These are phyloP conservation scores for Aptenodytes forsteri DNA, from an alignment of 2,113 vertebrate species.

Conservation along the genomic window DNA sequence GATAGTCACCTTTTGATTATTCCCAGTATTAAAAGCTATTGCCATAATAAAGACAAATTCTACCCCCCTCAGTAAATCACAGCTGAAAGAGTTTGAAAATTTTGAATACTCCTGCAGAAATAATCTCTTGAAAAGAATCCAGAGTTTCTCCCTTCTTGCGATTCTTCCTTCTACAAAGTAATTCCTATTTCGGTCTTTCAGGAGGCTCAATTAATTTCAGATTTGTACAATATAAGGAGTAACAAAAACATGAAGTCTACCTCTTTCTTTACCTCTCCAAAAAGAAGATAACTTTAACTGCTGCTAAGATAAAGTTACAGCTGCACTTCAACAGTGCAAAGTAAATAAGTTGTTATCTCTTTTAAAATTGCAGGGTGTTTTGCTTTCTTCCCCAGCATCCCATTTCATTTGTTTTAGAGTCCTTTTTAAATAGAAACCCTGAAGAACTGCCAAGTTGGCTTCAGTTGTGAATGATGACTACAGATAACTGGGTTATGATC, in stretches of 20 bases:
- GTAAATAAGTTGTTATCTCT: not conserved
- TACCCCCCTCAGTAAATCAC: not conserved
- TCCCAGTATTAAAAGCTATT: not conserved
- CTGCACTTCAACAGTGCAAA: not conserved
- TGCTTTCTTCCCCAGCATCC: not conserved
- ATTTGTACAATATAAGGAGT: not conserved
- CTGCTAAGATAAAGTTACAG: not conserved
- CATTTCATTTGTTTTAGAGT: not conserved
- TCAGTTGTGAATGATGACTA: slow-evolving; percentile 7
- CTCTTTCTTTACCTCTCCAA: not conserved
- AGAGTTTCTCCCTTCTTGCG: not conserved
- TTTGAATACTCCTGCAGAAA: not conserved
- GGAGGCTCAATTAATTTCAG: not conserved
- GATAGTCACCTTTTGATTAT: not conserved
- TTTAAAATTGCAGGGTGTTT: not conserved
- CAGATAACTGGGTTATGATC: slow-evolving; percentile 15
- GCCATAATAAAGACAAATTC: not conserved
- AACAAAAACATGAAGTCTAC: not conserved
- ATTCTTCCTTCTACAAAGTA: not conserved
- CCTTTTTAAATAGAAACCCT: slow-evolving; percentile 16
- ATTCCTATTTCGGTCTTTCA: not conserved
- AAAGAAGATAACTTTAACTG: not conserved
- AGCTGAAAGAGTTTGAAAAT: not conserved
- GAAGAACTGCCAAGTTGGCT: slow-evolving; percentile 1
- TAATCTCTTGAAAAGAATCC: not conserved